These are phyloP conservation scores for Bombyx mandarina DNA, from an alignment of 1,140 invertebrate genomes.

Conservation along the genomic window DNA sequence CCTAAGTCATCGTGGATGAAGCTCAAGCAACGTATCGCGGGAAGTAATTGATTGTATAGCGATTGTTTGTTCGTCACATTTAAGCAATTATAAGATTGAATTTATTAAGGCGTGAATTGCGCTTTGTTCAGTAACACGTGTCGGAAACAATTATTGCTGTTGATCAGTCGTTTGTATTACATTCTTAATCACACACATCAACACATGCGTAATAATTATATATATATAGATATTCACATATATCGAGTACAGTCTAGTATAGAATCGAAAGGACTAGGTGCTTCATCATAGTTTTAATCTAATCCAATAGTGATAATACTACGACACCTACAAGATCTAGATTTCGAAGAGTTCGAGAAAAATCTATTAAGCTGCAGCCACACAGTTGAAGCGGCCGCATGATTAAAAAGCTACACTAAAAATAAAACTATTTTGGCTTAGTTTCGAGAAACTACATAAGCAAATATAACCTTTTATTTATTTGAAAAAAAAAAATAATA, in stretches of 20 bases:
- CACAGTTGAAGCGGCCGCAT: conserved; percentile 28
- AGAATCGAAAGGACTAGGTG: conserved; percentile 27
- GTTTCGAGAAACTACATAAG: conserved; percentile 21
- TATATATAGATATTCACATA: too few relatives aligned
- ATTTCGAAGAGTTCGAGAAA: conserved; percentile 16
- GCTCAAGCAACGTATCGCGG: conserved; percentile 52
- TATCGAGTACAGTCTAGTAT: conserved; percentile 17
- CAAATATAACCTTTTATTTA: conserved; percentile 14
- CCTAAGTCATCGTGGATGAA: conserved; percentile 56
- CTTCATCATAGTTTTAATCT: conserved; percentile 10
- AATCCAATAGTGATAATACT: conserved; percentile 16
- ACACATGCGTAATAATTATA: too few relatives aligned
- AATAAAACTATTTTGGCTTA: conserved; percentile 29
- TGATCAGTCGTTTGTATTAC: too few relatives aligned
- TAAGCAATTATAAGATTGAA: conserved; percentile 11
- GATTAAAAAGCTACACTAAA: conserved; percentile 31
- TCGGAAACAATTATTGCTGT: too few relatives aligned
- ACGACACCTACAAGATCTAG: conserved; percentile 40
- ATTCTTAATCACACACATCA: too few relatives aligned
- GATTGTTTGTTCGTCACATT: conserved; percentile 9
- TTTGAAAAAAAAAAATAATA: too few relatives aligned
- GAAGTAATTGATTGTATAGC: conserved; percentile 7
- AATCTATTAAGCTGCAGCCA: conserved; percentile 51
- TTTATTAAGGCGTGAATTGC: conserved; percentile 7
- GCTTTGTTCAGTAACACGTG: neutral